Conservation (phyloP, 2,888 invertebrate species). For the Zhengitettix transpicula region DNA sequence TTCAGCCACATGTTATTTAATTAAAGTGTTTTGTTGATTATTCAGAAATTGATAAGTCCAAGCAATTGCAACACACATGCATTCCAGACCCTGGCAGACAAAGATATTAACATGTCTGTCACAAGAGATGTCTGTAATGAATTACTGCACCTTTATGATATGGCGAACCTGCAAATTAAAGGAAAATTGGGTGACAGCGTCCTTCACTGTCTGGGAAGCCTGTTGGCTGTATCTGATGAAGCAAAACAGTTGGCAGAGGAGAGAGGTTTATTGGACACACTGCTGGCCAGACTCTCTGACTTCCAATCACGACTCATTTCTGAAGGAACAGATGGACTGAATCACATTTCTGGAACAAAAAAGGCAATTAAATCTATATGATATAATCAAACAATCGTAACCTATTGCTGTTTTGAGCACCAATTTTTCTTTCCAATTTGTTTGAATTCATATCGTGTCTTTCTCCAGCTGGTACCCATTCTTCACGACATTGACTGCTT, state of each 20-base stretch:
- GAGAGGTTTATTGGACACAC: background rate
- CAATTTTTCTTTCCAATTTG: background rate
- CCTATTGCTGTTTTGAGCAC: background rate
- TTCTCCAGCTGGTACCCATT: conserved; percentile 28
- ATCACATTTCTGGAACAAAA: background rate
- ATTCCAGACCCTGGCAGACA: too few species aligned
- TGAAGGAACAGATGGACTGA: background rate
- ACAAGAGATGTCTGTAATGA: too few species aligned
- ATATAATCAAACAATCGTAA: background rate
- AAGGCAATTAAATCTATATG: background rate
- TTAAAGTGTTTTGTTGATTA: too few species aligned
- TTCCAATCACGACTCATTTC: background rate
- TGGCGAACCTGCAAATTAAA: background rate
- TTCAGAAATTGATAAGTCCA: too few species aligned
- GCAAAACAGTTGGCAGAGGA: background rate
- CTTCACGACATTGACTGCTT: conserved; percentile 38
- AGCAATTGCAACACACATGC: too few species aligned
- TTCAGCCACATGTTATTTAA: too few species aligned
- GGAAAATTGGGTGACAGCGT: background rate
- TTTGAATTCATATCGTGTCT: background rate
- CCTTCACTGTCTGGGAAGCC: background rate
- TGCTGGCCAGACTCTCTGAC: background rate
- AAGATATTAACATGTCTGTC: too few species aligned
- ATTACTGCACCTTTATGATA: background rate
- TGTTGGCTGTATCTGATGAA: background rate